Conservation (phyloP, 1,140 invertebrate species). For the Nylanderia fulva region DNA sequence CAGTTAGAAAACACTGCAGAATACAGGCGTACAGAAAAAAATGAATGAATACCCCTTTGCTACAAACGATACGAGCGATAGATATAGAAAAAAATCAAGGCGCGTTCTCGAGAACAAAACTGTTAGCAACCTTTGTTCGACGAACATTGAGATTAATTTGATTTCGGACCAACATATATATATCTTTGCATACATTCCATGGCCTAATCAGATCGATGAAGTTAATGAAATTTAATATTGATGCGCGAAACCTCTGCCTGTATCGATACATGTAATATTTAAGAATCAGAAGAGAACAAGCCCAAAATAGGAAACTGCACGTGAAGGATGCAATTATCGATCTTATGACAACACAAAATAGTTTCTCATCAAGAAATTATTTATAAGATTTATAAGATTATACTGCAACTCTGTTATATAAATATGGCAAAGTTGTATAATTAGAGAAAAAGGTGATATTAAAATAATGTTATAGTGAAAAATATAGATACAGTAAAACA, state of each 20-base stretch:
- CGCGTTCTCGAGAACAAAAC: constrained; percentile 42
- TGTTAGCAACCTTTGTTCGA: constrained; percentile 45
- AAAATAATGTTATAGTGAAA: neutral
- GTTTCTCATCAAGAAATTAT: constrained; percentile 1
- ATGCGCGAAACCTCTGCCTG: constrained; percentile 3
- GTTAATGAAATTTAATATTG: constrained; percentile 47
- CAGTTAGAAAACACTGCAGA: constrained; percentile 28
- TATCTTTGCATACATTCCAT: neutral
- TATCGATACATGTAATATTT: constrained; percentile 10
- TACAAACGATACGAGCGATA: neutral
- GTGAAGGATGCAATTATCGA: neutral
- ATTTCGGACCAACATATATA: constrained; percentile 61
- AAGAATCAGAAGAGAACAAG: constrained; percentile 1
- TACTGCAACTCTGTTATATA: constrained; percentile 4
- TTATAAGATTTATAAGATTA: neutral
- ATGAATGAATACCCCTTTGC: constrained; percentile 36
- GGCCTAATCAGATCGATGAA: constrained; percentile 36
- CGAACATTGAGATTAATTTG: constrained; percentile 65
- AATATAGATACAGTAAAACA: neutral
- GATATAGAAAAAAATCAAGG: constrained; percentile 6
- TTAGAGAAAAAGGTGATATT: neutral
- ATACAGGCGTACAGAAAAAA: neutral
- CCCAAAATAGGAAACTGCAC: neutral
- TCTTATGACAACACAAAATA: neutral
- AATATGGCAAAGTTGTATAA: neutral